These are phyloP conservation scores for Antheraea yamamai DNA, from an alignment of 2,888 invertebrate species.

Conservation along the genomic window DNA sequence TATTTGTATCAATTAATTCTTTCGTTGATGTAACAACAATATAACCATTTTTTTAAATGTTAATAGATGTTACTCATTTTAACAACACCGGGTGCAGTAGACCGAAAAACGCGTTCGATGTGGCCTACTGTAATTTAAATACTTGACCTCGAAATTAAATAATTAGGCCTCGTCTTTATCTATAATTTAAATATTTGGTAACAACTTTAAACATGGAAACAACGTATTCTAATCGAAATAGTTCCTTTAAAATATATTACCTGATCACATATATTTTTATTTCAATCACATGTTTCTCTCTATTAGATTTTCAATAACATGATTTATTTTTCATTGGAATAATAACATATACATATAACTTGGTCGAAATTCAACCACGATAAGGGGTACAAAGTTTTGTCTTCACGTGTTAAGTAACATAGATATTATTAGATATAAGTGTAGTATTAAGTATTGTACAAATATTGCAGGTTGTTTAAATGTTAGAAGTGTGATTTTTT, in stretches of 20 bases:
- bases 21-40: neutral
- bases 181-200: conserved; percentile 1
- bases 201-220: neutral
- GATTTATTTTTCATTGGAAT: no score
- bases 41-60: neutral
- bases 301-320: no score
- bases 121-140: neutral
- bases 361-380: no score
- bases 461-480: no score
- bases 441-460: no score
- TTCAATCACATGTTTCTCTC: neutral
- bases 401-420: no score
- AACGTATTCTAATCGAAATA: neutral
- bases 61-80: neutral
- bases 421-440: no score
- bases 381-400: no score
- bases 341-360: no score
- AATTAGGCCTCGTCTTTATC: neutral
- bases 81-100: neutral
- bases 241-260: neutral
- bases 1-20: neutral
- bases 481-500: no score
- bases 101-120: neutral
- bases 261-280: neutral
- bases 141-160: neutral